Evolutionary conservation across 1,140 invertebrate species (phyloP).

Genomic region (Cepaea nemoralis): DNA sequence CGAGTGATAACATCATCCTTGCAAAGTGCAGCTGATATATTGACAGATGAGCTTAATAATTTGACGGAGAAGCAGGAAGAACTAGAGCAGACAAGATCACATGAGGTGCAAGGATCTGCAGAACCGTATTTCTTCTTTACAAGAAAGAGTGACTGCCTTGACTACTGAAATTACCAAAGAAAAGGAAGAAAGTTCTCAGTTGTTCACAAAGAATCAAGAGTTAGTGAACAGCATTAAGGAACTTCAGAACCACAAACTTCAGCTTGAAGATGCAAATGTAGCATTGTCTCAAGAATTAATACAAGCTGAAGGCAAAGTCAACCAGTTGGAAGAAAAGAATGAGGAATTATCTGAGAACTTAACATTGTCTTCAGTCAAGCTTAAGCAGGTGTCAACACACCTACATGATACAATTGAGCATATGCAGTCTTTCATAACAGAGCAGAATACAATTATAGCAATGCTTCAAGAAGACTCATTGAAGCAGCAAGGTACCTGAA

Average conservation of each 20-base stretch:
- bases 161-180: neutral
- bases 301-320: neutral
- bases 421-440: constrained; percentile 31
- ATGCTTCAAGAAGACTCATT: constrained; percentile 34
- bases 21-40: constrained; percentile 23
- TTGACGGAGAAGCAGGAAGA: constrained; percentile 5
- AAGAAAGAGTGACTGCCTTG: constrained; percentile 21
- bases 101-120: neutral
- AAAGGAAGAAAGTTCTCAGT: constrained; percentile 1
- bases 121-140: neutral
- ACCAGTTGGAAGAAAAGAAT: neutral
- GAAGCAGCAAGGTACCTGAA: constrained; percentile 37
- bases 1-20: constrained; percentile 2
- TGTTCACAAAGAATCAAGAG: constrained; percentile 21
- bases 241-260: constrained; percentile 1
- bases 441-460: constrained; percentile 33
- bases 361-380: constrained; percentile 19
- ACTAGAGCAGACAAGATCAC: constrained; percentile 2
- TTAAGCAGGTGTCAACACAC: constrained; percentile 29
- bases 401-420: constrained; percentile 33
- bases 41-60: constrained; percentile 13
- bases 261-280: constrained; percentile 23
- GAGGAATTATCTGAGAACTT: constrained; percentile 16
- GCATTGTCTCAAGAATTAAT: neutral
- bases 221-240: neutral